phyloP scores from a whole-genome alignment of 2,888 invertebrate species.

The Kuschelorhynchus macadamiae region DNA sequence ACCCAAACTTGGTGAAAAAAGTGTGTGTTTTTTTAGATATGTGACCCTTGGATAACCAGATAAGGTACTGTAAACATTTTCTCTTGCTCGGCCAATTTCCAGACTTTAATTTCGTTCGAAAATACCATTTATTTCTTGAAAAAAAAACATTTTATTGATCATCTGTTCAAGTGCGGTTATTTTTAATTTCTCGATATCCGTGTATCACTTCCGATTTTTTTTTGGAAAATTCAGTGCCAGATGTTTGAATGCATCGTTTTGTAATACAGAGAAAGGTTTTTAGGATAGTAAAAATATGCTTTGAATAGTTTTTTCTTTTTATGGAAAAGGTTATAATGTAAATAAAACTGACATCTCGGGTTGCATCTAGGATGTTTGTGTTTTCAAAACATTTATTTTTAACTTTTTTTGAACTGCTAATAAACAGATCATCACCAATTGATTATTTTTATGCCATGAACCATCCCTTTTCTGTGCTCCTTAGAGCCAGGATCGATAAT shows the following conservation, averaged over 20 bases:
- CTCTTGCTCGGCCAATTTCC: neutral
- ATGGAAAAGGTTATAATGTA: slow-evolving; percentile 16
- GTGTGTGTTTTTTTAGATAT: slow-evolving; percentile 65
- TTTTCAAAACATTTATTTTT: slow-evolving; percentile 27
- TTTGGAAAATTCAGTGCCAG: neutral
- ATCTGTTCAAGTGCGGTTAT: slow-evolving; percentile 41
- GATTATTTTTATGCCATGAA: slow-evolving; percentile 31
- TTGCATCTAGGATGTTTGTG: slow-evolving; percentile 17
- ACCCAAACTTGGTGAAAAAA: slow-evolving; percentile 61
- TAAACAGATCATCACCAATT: slow-evolving; percentile 15
- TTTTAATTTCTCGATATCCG: slow-evolving; percentile 30
- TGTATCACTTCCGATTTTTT: slow-evolving; percentile 9
- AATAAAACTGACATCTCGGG: slow-evolving; percentile 27
- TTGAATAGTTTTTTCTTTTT: slow-evolving; percentile 18
- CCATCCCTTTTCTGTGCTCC: slow-evolving; percentile 33
- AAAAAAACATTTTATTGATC: slow-evolving; percentile 32
- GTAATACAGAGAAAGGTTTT: neutral
- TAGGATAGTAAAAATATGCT: neutral
- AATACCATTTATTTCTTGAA: neutral
- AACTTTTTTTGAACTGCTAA: neutral
- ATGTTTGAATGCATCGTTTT: slow-evolving; percentile 6
- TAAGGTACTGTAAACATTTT: slow-evolving; percentile 59
- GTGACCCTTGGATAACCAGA: slow-evolving; percentile 59
- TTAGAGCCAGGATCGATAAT: slow-evolving; percentile 39
- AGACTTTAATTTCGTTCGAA: neutral